Evolutionary conservation across 2,797 vertebrate genomes (phyloP), one percentile per base, ranked within the genome.

Genomic region (Anabas testudineus): DNA sequence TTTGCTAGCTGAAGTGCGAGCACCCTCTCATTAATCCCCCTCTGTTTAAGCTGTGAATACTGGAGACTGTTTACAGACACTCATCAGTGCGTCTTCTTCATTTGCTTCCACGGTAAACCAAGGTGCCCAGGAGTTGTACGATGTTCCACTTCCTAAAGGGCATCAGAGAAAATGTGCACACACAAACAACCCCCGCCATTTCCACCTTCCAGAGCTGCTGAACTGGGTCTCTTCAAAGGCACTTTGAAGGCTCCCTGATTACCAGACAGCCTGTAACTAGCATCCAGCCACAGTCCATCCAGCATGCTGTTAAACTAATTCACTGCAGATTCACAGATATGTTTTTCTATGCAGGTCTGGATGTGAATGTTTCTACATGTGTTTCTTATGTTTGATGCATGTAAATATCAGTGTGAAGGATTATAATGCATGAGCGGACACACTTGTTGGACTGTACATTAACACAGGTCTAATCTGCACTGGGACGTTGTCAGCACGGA

Each of bases 181-280:
- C 34, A 55, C 22, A 55, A 28, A 58, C 78, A 71, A 34, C 54
- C 57, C 42, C 56, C 52, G 67, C 67, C 59, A 68, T 75, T 64
- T 71, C 52, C 60, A 74, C 68, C 70, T 74, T 87, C 82, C 59
- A 83, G 83, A 82, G 85, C 80, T 54, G 28, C 76, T 55, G 60
- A 63, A 19, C 59, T 63, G 63, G 24, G 64, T 64, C 57, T 49
- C 74, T 85, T 86, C 82, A 88, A 87, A 84, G 76, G 0, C 0
- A 0, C 85, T 87, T 85, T 87, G 83, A 87, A 85, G 66, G 47
- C 52, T 8, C 52, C 32, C 56, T 88, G 82, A 90, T 86, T 81
- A 81, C 60, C 74, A 54, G 56, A 46, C 64, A 48, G 62, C 32
- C 63, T 52, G 8, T 56, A 74, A 80, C 80, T 56, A 67, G 48